Evolutionary conservation across 2,113 vertebrate genomes (phyloP).

Genomic region (Anguilla japonica): DNA sequence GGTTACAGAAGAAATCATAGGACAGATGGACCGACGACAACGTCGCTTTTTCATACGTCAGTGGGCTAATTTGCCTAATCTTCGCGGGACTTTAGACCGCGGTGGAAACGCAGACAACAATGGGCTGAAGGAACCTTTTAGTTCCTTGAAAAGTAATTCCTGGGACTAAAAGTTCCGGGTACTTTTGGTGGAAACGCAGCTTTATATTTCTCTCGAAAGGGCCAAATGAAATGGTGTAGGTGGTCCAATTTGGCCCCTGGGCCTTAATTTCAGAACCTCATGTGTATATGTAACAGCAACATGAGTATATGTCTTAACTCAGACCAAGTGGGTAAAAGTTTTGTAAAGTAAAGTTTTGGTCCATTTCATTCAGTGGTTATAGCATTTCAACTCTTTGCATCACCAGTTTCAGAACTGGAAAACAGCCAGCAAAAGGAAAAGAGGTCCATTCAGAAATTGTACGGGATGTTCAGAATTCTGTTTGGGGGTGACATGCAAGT

Average conservation of each 20-base stretch:
- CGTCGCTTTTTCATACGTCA: too few relatives aligned
- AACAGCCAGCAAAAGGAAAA: neutral
- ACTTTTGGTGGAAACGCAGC: too few relatives aligned
- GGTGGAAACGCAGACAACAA: too few relatives aligned
- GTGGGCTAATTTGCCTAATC: too few relatives aligned
- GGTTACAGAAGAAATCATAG: too few relatives aligned
- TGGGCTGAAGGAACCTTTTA: too few relatives aligned
- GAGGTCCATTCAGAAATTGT: neutral
- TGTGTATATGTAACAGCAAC: neutral
- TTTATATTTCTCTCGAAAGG: neutral
- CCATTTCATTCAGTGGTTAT: neutral
- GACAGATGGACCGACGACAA: too few relatives aligned
- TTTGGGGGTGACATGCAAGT: neutral
- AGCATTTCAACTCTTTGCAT: neutral
- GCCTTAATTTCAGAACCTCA: neutral
- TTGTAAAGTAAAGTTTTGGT: neutral
- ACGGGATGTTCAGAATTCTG: neutral
- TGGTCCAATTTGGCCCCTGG: neutral
- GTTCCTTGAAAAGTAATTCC: too few relatives aligned
- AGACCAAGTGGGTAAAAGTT: neutral
- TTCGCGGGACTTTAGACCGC: too few relatives aligned
- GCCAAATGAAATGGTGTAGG: neutral
- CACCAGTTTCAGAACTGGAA: neutral
- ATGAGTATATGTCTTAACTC: neutral
- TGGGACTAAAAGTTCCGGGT: too few relatives aligned